Base-by-base conservation (phyloP, 2,797 vertebrate species). In the Molossus molossus region DNA sequence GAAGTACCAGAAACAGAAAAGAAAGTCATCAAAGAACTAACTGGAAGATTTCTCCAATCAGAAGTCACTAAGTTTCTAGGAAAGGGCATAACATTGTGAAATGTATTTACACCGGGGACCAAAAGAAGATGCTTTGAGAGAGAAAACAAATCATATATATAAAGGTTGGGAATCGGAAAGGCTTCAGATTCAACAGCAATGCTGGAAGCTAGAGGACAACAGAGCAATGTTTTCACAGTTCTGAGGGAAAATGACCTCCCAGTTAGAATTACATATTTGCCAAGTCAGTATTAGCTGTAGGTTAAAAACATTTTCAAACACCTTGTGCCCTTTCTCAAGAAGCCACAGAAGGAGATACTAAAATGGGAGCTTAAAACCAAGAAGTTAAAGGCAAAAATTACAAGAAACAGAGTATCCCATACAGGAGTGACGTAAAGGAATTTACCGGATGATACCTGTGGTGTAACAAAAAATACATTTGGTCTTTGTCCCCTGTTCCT, bases 281-380 rank as follows among this genome's bases (percentile, higher is more conserved):
- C 25, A 85, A 81, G 45, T 64, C 57, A 67, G 21, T 53, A 81
- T 81, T 48, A 85, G 40, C 5, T 67, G 7, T 18, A 75, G 37
- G 18, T 89, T 25, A 91, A 62, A 92, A 57, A 69, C 48, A 58
- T 37, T 60, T 85, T 57, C 37, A 76, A 94, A 82, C 20, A 90
- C 57, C 9, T 29, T 33, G 17, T 5, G 37, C 7, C 1, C 48
- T 86, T 82, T 90, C 55, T 86, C 55, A 89, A 91, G 37, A 76
- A 90, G 27, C 29, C 90, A 80, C 62, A 86, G 1, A 58, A 82
- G 90, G 29, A 70, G 21, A 75, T 27, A 70, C 62, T 75, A 70
- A 89, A 94, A 69, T 48, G n/a, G 11, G 33, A 94, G 45, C 64
- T 13, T 69, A 82, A 95, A 95, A 79, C 23, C 18, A 95, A 64